These are phyloP conservation scores for Channallabes apus DNA, from an alignment of 2,797 vertebrate genomes.

Conservation along the genomic window DNA sequence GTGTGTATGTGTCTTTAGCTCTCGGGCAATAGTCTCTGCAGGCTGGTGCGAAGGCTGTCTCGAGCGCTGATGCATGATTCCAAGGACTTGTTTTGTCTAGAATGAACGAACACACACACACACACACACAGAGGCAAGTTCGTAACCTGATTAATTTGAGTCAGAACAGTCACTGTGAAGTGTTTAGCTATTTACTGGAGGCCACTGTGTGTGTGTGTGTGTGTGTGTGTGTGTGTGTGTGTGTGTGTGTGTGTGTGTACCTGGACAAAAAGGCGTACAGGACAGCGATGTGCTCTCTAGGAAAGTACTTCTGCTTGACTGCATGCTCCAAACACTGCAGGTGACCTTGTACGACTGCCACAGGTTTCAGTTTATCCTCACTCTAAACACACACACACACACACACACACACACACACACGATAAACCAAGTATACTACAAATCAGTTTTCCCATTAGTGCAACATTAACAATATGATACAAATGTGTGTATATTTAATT, in stretches of 20 bases:
- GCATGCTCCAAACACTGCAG: slow-evolving; percentile 87
- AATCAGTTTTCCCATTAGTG: neutral
- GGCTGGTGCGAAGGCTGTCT: slow-evolving; percentile 82
- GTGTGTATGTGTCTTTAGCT: slow-evolving; percentile 60
- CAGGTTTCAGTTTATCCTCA: slow-evolving; percentile 90
- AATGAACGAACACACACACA: neutral
- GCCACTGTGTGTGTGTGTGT: slow-evolving; percentile 17
- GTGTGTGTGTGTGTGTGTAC: slow-evolving; percentile 60
- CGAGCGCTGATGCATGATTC: slow-evolving; percentile 84
- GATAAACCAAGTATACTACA: neutral
- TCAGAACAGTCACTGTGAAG: too few relatives aligned
- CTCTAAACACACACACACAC: slow-evolving; percentile 70
- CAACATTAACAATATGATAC: neutral
- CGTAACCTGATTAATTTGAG: too few relatives aligned
- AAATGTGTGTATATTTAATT: neutral
- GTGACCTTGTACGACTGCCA: slow-evolving; percentile 86
- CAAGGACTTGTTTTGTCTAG: slow-evolving; percentile 82
- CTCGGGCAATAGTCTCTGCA: slow-evolving; percentile 69
- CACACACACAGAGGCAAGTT: neutral
- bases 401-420: neutral
- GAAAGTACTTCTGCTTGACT: slow-evolving; percentile 93
- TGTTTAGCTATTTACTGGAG: too few relatives aligned
- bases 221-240: slow-evolving; percentile 27
- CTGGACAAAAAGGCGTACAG: slow-evolving; percentile 84
- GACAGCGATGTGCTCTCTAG: slow-evolving; percentile 80